Evolutionary conservation across 2,888 invertebrate genomes (phyloP).

Genomic region (Callyntrura guangdongensis): DNA sequence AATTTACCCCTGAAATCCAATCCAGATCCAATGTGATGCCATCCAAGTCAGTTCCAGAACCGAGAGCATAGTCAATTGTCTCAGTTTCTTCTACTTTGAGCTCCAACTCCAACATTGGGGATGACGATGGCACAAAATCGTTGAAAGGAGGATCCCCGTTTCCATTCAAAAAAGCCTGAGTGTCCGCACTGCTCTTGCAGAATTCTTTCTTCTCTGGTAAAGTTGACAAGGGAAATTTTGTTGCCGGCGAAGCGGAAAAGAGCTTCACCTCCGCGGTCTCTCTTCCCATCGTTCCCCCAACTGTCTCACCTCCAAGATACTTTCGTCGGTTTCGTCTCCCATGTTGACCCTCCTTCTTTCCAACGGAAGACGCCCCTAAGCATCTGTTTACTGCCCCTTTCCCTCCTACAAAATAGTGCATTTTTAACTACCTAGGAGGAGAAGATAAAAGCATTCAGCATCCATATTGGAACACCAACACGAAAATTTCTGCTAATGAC

Average conservation of each 20-base stretch:
- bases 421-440: conserved; percentile 90
- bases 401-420: conserved; percentile 56
- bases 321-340: conserved; percentile 51
- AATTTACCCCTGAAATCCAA: conserved; percentile 50
- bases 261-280: not conserved
- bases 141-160: not conserved
- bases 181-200: not conserved
- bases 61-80: not conserved
- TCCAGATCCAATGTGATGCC: conserved; percentile 48
- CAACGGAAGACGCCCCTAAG: not conserved
- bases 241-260: not conserved
- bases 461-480: too few species aligned
- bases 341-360: not conserved
- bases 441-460: not conserved
- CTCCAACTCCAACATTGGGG: not conserved
- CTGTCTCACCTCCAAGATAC: conserved; percentile 17
- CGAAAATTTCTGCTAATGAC: too few species aligned
- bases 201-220: not conserved
- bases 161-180: not conserved
- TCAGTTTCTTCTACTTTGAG: not conserved
- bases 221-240: not conserved
- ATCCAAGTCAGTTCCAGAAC: conserved; percentile 44
- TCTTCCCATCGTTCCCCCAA: not conserved
- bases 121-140: not conserved
- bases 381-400: not conserved